These are phyloP conservation scores for Python bivittatus DNA, from an alignment of 2,113 vertebrate species.

Conservation along the genomic window DNA sequence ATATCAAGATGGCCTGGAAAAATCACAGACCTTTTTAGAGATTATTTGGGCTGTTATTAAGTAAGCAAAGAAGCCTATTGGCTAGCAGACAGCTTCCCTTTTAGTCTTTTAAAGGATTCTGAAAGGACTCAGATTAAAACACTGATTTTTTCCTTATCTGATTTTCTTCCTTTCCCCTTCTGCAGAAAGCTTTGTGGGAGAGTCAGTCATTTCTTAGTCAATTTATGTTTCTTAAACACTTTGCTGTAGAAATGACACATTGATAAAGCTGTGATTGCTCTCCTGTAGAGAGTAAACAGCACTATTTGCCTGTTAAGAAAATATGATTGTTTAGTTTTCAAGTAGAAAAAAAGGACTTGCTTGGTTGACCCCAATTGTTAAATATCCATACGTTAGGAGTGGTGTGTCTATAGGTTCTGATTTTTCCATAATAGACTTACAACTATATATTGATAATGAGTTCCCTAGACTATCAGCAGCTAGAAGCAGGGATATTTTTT, in stretches of 20 bases:
- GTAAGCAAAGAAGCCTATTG: slow-evolving; percentile 62
- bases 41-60: slow-evolving; percentile 64
- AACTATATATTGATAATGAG: not conserved
- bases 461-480: not conserved
- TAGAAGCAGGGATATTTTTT: not conserved
- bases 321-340: not conserved
- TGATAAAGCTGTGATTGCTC: slow-evolving; percentile 34
- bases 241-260: slow-evolving; percentile 43
- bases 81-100: slow-evolving; percentile 52
- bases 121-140: slow-evolving; percentile 68
- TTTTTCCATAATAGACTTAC: not conserved
- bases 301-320: slow-evolving; percentile 32
- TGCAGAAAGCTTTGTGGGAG: slow-evolving; percentile 50
- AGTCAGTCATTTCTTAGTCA: slow-evolving; percentile 44
- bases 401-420: not conserved
- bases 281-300: not conserved
- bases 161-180: slow-evolving; percentile 55
- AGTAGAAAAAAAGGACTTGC: not conserved
- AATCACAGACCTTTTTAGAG: slow-evolving; percentile 67
- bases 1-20: slow-evolving; percentile 75
- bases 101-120: slow-evolving; percentile 66
- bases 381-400: not conserved
- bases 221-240: slow-evolving; percentile 62
- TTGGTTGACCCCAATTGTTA: not conserved
- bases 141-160: slow-evolving; percentile 60